phyloP scores from a whole-genome alignment of 2,113 vertebrate genomes.

The Phaetusa simplex region DNA sequence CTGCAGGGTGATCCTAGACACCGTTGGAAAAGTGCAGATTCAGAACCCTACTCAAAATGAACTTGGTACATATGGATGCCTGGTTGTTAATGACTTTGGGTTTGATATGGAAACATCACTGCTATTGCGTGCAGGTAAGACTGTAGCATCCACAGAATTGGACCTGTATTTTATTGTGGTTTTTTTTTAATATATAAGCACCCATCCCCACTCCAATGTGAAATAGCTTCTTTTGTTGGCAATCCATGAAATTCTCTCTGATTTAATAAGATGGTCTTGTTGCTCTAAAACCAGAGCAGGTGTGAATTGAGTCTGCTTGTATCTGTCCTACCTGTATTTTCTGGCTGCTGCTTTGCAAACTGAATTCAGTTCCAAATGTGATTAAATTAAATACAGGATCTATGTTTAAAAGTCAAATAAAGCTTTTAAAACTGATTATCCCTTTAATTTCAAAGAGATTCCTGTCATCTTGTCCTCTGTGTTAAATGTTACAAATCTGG shows the following conservation, averaged over 20 bases:
- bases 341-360: neutral
- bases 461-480: constrained; percentile 77
- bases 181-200: neutral
- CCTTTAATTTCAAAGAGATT: constrained; percentile 73
- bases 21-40: constrained; percentile 75
- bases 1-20: constrained; percentile 77
- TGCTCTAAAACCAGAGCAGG: neutral
- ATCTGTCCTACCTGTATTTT: neutral
- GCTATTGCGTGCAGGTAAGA: constrained; percentile 80
- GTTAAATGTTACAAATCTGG: constrained; percentile 74
- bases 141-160: neutral
- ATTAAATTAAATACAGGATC: neutral
- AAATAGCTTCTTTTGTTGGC: neutral
- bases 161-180: no score
- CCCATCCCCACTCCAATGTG: neutral
- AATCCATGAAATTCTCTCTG: neutral
- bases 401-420: neutral
- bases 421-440: neutral
- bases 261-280: neutral
- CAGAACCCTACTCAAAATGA: constrained; percentile 75
- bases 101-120: constrained; percentile 79
- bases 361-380: neutral
- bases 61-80: constrained; percentile 81
- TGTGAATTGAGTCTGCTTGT: neutral
- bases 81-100: constrained; percentile 73